Conservation (phyloP, 2,113 vertebrate genomes). For the Poecilia latipinna region DNA sequence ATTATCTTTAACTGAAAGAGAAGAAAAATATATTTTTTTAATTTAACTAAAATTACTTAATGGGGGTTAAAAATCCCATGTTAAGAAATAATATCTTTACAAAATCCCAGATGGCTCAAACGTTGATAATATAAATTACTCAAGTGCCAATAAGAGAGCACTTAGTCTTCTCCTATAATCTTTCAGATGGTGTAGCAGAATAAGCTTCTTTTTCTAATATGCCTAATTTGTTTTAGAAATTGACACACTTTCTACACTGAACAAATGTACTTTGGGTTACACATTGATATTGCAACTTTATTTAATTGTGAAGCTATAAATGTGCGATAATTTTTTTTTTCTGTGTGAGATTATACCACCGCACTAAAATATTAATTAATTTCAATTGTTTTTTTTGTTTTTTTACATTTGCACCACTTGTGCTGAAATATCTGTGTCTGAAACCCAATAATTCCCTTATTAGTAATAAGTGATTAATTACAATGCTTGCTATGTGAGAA, state of each 20-base stretch:
- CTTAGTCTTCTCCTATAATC: no score
- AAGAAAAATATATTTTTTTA: not conserved
- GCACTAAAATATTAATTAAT: no score
- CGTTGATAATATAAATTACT: no score
- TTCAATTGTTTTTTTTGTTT: no score
- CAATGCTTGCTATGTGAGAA: constrained; percentile 8
- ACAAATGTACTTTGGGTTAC: not conserved
- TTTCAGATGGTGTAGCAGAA: no score
- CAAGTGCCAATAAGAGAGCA: no score
- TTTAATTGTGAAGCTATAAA: not conserved
- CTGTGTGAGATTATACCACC: no score
- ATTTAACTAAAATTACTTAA: not conserved
- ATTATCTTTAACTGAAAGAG: not conserved
- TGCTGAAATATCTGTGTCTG: not conserved
- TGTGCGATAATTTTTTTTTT: not conserved
- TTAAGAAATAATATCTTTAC: not conserved
- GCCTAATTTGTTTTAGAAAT: not conserved
- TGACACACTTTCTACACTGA: not conserved
- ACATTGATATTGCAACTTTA: no score
- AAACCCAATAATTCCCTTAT: not conserved
- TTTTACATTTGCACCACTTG: not conserved
- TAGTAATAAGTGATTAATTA: constrained; percentile 12
- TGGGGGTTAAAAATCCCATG: not conserved
- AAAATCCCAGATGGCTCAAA: no score
- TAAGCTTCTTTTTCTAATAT: not conserved